phyloP scores from a whole-genome alignment of 2,113 vertebrate genomes.

The Rattus rattus region DNA sequence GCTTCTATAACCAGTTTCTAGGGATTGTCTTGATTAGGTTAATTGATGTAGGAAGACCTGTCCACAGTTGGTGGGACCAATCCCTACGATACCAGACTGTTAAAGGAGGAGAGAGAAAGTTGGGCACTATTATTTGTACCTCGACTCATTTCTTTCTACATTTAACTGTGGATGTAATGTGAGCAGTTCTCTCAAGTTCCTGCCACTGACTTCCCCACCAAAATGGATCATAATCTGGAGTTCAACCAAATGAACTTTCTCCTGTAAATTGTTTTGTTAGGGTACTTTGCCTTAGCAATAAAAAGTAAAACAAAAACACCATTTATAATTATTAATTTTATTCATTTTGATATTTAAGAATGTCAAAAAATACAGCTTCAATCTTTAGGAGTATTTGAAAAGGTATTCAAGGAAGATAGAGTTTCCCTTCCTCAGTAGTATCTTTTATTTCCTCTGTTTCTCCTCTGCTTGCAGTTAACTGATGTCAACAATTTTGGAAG shows the following conservation, averaged over 20 bases:
- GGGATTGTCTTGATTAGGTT: neutral
- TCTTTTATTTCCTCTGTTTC: neutral
- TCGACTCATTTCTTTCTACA: neutral
- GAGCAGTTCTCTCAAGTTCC: neutral
- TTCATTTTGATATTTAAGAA: neutral
- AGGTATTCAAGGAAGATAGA: neutral
- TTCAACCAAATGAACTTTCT: neutral
- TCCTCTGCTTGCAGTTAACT: neutral
- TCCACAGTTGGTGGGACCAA: neutral
- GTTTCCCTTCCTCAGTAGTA: neutral
- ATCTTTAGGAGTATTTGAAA: neutral
- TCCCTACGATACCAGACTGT: neutral
- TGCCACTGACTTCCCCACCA: neutral
- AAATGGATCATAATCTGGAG: neutral
- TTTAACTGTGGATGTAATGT: neutral
- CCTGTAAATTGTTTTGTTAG: too few relatives aligned
- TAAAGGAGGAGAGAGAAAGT: neutral
- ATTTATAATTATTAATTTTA: slow-evolving; percentile 56
- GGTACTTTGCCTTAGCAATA: neutral
- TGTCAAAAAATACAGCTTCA: neutral
- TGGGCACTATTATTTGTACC: neutral
- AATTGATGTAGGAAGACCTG: neutral
- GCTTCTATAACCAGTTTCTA: neutral
- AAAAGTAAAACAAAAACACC: neutral
- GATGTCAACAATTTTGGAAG: neutral